Base-by-base conservation (phyloP, 2,888 invertebrate species). In the Tinea semifulvella region DNA sequence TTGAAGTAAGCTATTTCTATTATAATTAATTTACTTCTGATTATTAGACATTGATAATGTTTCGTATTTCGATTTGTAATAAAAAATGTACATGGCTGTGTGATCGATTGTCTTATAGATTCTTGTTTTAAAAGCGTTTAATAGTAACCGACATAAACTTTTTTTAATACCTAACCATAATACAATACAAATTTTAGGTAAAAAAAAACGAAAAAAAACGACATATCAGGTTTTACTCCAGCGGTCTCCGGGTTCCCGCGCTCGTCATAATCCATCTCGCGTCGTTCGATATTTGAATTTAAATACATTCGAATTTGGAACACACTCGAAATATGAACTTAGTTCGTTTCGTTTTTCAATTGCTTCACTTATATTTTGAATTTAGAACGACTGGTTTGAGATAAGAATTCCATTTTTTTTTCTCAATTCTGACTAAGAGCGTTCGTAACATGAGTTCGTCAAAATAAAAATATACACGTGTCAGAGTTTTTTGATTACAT, bases 291-390 rank as follows among this genome's bases (percentile, higher is more conserved):
- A 75, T 77, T 75, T 76, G 75, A 77, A 75, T 77, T 75, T 76
- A 74, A 77, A 76, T 77, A 72, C 72, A 63, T 68, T 69, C 68
- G 69, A 72, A 76, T 77, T 75, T 74, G 72, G 77, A 75, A 71
- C 76, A 65, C 66, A 65, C 59, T 59, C 59, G 76, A 73, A 79
- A 76, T 70, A 65, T 63, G 77, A 77, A 75, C 75, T 75, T 67
- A 58, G 63, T 67, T 59, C 68, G 75, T 68, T 74, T 77, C 76
- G 69, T 73, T 77, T 79, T 77, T 76, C 77, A 76, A 76, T 76
- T 74, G 77, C 73, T 74, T 73, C 75, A 75, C 73, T 75, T 65
- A 72, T 69, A 73, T 77, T 79, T 77, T 70, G 73, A 68, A 76
- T 77, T 70, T 76, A 65, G 76, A 75, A 71, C 70, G 69, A 63